Base-by-base conservation (phyloP, 2,113 vertebrate species). In the Oceanites oceanicus region DNA sequence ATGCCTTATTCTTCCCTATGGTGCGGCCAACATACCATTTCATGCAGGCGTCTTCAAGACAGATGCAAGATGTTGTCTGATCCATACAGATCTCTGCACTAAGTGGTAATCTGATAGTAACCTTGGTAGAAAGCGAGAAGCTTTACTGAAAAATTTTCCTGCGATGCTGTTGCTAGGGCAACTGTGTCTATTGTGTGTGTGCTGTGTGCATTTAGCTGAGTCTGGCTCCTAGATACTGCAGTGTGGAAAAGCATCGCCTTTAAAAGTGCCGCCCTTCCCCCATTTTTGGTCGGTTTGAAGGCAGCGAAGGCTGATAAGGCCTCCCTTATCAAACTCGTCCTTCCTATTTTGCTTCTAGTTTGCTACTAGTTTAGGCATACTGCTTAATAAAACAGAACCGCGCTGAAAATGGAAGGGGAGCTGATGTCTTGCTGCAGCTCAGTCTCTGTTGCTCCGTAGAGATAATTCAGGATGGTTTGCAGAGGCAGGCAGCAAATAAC, bases 101-200 rank as follows among this genome's bases (percentile, higher is more conserved):
- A 40, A 92, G 62, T 16, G 71, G n/a, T 49, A 68, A 75, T 95
- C 85, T 88, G 91, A 58, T 86, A 73, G 78, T 19, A 95, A 70
- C 62, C 86, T 78, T 23, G 73, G 82, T 66, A 91, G 68, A 67
- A 88, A 88, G 56, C 1, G 1, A 91, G 90, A 29, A 58, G 96
- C 90, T 95, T 75, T 73, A 25, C 78, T 82, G 90, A 66, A 45
- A 89, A 66, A 22, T 79, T 47, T 90, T 75, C n/a, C 66, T 56
- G 58, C 3, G 67, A 94, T 94, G 92, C 83, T 32, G 96, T 97
- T 97, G 86, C 92, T 38, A 81, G 2, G 80, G 94, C 82, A 95
- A 97, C 94, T 6, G 90, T 47, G 76, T 44, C 95, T 85, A 42
- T 79, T 92, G 81, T 93, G 61, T 63, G 81, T 80, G 76, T 18